Evolutionary conservation across 2,888 invertebrate genomes (phyloP).

Genomic region (Ormyrus nitidulus): DNA sequence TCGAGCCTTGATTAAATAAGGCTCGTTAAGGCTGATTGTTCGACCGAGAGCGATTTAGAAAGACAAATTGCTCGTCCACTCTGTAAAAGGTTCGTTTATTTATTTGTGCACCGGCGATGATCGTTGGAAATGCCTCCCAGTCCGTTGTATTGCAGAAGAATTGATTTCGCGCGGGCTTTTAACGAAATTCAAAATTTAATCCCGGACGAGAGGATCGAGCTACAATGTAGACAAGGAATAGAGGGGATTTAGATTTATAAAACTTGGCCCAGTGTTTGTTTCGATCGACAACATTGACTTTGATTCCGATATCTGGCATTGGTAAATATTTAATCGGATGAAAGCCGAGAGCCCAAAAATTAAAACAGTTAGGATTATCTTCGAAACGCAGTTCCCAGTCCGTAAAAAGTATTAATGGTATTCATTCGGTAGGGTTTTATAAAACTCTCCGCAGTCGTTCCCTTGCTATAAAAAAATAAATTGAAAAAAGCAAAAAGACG

Average conservation of each 20-base stretch:
- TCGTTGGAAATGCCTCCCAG: too few relatives aligned
- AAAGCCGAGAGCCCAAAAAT: background rate
- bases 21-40: background rate
- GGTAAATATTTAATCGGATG: constrained; percentile 53
- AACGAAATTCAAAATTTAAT: constrained; percentile 44
- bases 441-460: too few relatives aligned
- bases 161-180: background rate
- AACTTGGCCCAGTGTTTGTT: constrained; percentile 19
- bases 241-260: constrained; percentile 43
- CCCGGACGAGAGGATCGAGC: constrained; percentile 11
- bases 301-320: constrained; percentile 34
- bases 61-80: too few relatives aligned
- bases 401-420: too few relatives aligned
- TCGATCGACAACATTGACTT: constrained; percentile 45
- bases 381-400: too few relatives aligned
- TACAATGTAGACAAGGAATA: constrained; percentile 20
- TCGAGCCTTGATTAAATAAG: too few relatives aligned
- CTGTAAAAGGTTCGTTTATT: too few relatives aligned
- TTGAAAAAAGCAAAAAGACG: too few relatives aligned
- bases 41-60: background rate
- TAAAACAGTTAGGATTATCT: constrained; percentile 9
- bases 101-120: too few relatives aligned
- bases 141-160: too few relatives aligned
- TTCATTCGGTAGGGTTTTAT: too few relatives aligned
- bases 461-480: too few relatives aligned